These are phyloP conservation scores for Acrocephalus arundinaceus DNA, from an alignment of 2,113 vertebrate genomes.

Conservation along the genomic window DNA sequence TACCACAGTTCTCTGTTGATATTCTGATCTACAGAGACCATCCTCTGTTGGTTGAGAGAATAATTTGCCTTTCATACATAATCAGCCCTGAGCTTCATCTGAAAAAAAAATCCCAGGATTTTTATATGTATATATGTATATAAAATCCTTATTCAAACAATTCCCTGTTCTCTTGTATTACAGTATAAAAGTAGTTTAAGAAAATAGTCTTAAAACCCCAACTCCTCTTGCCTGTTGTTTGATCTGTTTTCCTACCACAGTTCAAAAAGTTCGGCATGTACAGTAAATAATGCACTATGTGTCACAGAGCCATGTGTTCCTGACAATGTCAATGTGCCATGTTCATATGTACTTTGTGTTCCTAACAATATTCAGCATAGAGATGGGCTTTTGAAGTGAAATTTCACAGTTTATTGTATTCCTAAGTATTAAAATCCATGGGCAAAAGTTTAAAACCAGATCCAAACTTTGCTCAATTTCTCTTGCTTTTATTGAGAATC, in stretches of 20 bases:
- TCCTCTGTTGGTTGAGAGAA: slow-evolving; percentile 29
- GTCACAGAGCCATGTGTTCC: background rate
- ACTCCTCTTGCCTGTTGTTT: background rate
- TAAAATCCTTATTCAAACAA: background rate
- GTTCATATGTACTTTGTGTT: background rate
- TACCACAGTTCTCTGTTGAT: background rate
- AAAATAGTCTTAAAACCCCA: background rate
- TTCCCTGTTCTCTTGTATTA: background rate
- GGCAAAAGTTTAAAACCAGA: background rate
- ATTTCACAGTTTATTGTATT: background rate
- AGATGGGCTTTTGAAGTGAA: background rate
- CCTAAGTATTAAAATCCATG: background rate
- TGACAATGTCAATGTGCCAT: background rate
- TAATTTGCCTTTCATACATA: slow-evolving; percentile 55
- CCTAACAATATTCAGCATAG: background rate
- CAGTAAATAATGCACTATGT: background rate
- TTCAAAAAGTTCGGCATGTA: background rate
- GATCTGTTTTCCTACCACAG: background rate
- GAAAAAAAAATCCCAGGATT: background rate
- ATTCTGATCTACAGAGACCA: slow-evolving; percentile 34
- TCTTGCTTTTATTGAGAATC: background rate
- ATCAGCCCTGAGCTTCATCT: slow-evolving; percentile 26
- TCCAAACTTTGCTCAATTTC: background rate
- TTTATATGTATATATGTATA: background rate
- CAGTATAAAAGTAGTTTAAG: background rate